These are phyloP conservation scores for Heliconius himera DNA, from an alignment of 1,140 invertebrate genomes.

Conservation along the genomic window DNA sequence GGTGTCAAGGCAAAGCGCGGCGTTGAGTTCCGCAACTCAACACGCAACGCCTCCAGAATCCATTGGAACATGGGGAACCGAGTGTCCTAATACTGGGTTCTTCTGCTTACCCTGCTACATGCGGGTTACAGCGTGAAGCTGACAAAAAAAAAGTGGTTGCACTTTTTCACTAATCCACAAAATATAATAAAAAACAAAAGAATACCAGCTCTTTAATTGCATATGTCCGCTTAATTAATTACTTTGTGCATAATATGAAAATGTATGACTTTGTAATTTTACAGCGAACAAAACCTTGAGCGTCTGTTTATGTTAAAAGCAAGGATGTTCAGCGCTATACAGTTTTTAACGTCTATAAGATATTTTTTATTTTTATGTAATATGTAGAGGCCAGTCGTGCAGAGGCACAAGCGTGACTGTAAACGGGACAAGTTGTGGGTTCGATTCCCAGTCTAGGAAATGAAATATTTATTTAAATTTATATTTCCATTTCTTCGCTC, in stretches of 20 bases:
- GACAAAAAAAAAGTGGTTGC: not conserved
- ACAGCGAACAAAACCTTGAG: constrained; percentile 30
- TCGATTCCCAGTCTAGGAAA: no score
- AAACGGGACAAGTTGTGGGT: no score
- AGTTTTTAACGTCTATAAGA: constrained; percentile 2
- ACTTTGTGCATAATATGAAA: constrained; percentile 28
- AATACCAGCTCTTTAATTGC: constrained; percentile 15
- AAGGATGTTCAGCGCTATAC: constrained; percentile 1
- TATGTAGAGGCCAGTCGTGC: not conserved
- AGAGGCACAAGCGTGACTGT: no score
- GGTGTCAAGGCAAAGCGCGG: no score
- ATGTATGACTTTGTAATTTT: constrained; percentile 32
- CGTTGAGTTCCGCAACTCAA: no score
- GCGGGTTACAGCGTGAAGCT: no score
- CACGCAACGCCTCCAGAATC: no score
- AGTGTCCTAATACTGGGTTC: no score
- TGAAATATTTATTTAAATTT: no score
- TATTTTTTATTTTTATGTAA: not conserved
- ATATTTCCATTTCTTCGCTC: no score
- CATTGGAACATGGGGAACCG: no score
- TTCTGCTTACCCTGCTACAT: no score
- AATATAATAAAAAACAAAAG: constrained; percentile 12
- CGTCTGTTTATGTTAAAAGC: constrained; percentile 31
- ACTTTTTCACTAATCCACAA: not conserved
- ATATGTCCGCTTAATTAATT: constrained; percentile 31